A percentile compares a stretch with the other conserved stretches of the same genome.
Conservation (phyloP, 92 coral and sea anemone genomes). For the Micromussa lordhowensis region DNA sequence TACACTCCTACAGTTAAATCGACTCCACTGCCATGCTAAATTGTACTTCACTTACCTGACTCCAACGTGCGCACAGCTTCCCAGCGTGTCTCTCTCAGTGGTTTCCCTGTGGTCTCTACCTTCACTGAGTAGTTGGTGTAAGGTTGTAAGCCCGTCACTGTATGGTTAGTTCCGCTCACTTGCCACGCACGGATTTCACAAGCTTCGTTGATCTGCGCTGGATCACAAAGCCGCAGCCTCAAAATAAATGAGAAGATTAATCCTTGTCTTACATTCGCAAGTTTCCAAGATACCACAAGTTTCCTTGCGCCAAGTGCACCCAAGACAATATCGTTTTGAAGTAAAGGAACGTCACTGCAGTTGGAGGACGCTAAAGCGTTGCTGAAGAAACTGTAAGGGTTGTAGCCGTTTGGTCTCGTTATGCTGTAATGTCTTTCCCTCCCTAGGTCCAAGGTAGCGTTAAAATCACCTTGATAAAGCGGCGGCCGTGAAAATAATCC, state of each 20-base stretch:
- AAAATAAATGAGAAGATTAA: slow-evolving; percentile 54
- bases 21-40: neutral
- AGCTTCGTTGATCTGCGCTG: slow-evolving; percentile 47
- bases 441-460: slow-evolving; percentile 48
- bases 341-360: slow-evolving; percentile 59
- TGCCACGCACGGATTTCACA: slow-evolving; percentile 31
- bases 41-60: slow-evolving; percentile 41
- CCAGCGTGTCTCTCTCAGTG: slow-evolving; percentile 45
- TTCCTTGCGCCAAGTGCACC: slow-evolving; percentile 32
- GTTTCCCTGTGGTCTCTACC: slow-evolving; percentile 28
- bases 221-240: slow-evolving; percentile 44
- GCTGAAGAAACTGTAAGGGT: slow-evolving; percentile 48
- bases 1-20: too few relatives aligned
- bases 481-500: slow-evolving; percentile 49
- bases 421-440: slow-evolving; percentile 29
- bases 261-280: slow-evolving; percentile 46
- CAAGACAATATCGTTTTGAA: slow-evolving; percentile 26
- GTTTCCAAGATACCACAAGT: slow-evolving; percentile 49
- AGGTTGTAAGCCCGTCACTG: slow-evolving; percentile 52
- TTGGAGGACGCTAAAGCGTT: slow-evolving; percentile 53
- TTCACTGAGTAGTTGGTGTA: slow-evolving; percentile 57
- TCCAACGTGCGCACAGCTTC: slow-evolving; percentile 57
- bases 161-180: slow-evolving; percentile 49
- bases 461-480: slow-evolving; percentile 33
- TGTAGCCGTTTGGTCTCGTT: slow-evolving; percentile 60